Conservation (phyloP, 2,113 vertebrate genomes). For the Puffinus mauretanicus region DNA sequence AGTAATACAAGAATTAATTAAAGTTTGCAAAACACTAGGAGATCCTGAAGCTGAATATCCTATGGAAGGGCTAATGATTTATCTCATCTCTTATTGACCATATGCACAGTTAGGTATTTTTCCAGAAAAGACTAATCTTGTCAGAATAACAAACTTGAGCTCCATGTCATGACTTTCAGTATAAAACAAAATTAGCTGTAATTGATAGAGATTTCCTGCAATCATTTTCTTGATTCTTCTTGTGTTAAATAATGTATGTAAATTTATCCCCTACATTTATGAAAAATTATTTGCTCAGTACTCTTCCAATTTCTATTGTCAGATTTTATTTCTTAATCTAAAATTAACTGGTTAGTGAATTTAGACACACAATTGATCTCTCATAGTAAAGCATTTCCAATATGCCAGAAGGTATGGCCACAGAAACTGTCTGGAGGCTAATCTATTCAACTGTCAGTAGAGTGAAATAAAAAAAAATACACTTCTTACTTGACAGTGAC, state of each 20-base stretch:
- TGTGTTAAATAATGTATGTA: not conserved
- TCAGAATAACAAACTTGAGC: not conserved
- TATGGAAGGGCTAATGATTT: not conserved
- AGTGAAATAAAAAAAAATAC: not conserved
- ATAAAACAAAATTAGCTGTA: not conserved
- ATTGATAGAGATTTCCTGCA: not conserved
- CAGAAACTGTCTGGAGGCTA: not conserved
- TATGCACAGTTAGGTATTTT: not conserved
- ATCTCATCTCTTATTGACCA: not conserved
- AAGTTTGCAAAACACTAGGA: not conserved
- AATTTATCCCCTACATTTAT: not conserved
- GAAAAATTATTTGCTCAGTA: not conserved
- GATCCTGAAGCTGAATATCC: not conserved
- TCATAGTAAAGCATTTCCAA: not conserved
- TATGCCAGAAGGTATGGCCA: not conserved
- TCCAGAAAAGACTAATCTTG: not conserved
- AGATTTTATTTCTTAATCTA: not conserved
- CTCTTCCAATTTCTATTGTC: not conserved
- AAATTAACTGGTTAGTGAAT: not conserved
- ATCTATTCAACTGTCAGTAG: not conserved
- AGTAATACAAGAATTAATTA: conserved; percentile 22
- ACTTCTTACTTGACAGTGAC: not conserved
- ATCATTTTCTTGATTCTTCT: not conserved
- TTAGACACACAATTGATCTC: not conserved
- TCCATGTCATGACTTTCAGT: not conserved